phyloP scores from a whole-genome alignment of 2,888 invertebrate genomes.

The Chrysomela aeneicollis region DNA sequence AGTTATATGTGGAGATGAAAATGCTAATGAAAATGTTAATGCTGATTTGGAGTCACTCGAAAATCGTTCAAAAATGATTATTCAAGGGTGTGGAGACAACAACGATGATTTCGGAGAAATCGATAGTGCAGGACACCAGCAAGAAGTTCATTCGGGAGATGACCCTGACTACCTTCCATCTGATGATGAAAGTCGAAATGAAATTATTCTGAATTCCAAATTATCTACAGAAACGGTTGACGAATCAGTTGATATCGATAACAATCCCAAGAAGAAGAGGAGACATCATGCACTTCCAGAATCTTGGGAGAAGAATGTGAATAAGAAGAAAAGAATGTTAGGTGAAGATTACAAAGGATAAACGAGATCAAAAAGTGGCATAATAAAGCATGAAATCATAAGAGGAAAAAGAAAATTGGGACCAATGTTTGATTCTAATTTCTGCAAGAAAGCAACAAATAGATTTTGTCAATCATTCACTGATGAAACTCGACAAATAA shows the following conservation, averaged over 20 bases:
- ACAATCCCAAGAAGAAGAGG: conserved; percentile 20
- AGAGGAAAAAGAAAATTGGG: conserved; percentile 23
- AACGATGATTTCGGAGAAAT: not conserved
- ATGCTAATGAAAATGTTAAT: conserved; percentile 6
- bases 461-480: conserved; percentile 18
- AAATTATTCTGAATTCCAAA: conserved; percentile 6
- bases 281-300: conserved; percentile 12
- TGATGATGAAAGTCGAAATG: conserved; percentile 6
- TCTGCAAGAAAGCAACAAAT: conserved; percentile 28
- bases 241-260: conserved; percentile 4
- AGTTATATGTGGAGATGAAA: conserved; percentile 9
- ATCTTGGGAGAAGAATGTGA: conserved; percentile 31
- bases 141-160: not conserved
- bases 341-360: conserved; percentile 35
- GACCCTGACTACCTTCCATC: not conserved
- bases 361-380: conserved; percentile 31
- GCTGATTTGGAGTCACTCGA: conserved; percentile 6
- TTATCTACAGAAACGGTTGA: conserved; percentile 6
- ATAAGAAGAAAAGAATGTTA: conserved; percentile 35
- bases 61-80: conserved; percentile 4
- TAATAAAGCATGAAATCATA: conserved; percentile 28
- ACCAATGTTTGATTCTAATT: conserved; percentile 26
- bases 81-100: not conserved
- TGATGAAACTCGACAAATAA: conserved; percentile 21
- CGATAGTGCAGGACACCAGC: not conserved